phyloP scores from a whole-genome alignment of 2,797 vertebrate species.

The Meda fulgida region DNA sequence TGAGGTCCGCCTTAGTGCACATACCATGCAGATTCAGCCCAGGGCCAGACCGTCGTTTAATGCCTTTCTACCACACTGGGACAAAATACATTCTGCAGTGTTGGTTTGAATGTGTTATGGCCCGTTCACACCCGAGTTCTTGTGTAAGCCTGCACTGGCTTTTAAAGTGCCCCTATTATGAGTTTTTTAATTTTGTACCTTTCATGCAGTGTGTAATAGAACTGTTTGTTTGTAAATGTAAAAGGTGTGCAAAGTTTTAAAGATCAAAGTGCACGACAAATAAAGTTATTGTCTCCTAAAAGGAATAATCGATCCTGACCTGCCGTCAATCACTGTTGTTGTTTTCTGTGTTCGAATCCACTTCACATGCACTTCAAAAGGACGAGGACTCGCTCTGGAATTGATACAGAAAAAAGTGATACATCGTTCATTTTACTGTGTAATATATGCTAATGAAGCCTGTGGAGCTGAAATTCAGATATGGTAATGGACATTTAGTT shows the following conservation, averaged over 20 bases:
- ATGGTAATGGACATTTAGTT: not conserved
- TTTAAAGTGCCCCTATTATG: not conserved
- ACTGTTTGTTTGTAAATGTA: not conserved
- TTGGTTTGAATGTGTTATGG: constrained; percentile 6
- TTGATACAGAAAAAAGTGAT: not conserved
- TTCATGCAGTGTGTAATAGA: not conserved
- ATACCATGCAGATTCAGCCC: constrained; percentile 54
- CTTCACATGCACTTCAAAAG: not conserved
- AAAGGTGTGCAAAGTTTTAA: not conserved
- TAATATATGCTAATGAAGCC: not conserved
- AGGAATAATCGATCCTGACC: not conserved
- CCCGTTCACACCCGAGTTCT: not conserved
- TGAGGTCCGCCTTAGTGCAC: constrained; percentile 53
- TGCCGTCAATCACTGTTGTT: not conserved
- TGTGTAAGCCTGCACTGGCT: not conserved
- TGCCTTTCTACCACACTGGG: constrained; percentile 25
- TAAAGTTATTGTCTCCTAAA: not conserved
- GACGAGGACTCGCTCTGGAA: not conserved
- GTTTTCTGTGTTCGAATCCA: not conserved
- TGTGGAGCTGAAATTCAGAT: not conserved
- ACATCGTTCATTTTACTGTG: no score
- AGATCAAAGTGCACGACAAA: not conserved
- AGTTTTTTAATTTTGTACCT: not conserved
- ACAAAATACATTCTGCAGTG: constrained; percentile 1
- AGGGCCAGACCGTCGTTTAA: constrained; percentile 5